Base-by-base conservation (phyloP, 2,888 invertebrate species). In the Limenitis camilla region DNA sequence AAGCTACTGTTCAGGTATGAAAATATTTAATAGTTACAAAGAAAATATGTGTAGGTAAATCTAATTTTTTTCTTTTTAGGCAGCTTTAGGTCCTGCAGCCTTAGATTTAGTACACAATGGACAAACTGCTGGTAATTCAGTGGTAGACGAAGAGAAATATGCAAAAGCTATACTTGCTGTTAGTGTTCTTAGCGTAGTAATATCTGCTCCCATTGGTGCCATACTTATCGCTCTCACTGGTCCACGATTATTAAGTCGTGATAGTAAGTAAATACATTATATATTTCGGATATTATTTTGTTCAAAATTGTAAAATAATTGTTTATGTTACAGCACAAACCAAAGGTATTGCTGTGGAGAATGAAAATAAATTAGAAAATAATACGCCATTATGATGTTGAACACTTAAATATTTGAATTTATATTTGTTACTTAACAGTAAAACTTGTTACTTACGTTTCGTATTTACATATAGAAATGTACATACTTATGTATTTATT, bases 1-100 rank as follows among this genome's bases (percentile, higher is more conserved):
- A 97, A 80, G 96, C 96, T 11, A 96, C 96, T 9, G 96, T 96
- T 1, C 96, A 95, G 90, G 94, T 92, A 80, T 65, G 45, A 60
- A 43, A 11, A 28, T n/a, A 27, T 33, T 49, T 8, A 8, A 8
- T 33, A 33, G 8, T 8, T 8, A 8, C 9, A 33, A n/a, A n/a
- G 33, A 33, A 33, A 33, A 33, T 33, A 33, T 9, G 33, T 33
- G 33, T 33, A 7, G 4, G 2, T 33, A 7, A 39, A 5, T 11
- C 28, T 7, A 5, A 5, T 28, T 35, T 46, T n/a, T 50, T 30
- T 1, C 11, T 35, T 19, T 19, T 7, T 53, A 94, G 90, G 94
- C 94, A 27, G 93, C 93, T 0, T 76, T 93, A 32, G 93, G 91
- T 0, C 92, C 93, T 2, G 90, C 92, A 1, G 90, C 91, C 0